Conservation (phyloP, 2,888 invertebrate genomes). For the Scaptomyza parva region DNA sequence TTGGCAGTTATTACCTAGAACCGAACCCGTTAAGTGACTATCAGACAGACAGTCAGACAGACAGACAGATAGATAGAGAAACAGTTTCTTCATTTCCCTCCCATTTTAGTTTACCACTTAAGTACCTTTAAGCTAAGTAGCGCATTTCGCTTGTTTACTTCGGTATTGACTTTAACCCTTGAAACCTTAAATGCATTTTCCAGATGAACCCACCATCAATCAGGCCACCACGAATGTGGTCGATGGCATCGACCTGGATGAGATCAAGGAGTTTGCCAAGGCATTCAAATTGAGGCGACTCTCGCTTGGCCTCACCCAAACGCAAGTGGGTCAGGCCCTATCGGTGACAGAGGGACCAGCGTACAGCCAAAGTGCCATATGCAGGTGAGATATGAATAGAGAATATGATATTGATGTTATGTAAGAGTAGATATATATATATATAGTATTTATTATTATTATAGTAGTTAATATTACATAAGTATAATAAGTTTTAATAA, state of each 20-base stretch:
- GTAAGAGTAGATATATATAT: too few species aligned
- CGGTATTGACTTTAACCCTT: conserved; percentile 38
- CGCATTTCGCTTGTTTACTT: conserved; percentile 24
- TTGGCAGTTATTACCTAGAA: conserved; percentile 52
- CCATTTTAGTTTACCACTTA: conserved; percentile 49
- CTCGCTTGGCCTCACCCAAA: conserved; percentile 97
- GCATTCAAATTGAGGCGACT: conserved; percentile 97
- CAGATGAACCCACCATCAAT: conserved; percentile 96
- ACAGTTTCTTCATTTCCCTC: neutral
- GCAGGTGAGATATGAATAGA: conserved; percentile 90
- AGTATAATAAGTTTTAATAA: too few species aligned
- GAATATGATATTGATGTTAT: too few species aligned
- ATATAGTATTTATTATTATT: too few species aligned
- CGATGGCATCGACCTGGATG: conserved; percentile 98
- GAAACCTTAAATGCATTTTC: conserved; percentile 43
- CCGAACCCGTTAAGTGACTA: conserved; percentile 23
- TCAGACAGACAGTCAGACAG: neutral
- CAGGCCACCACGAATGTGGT: conserved; percentile 97
- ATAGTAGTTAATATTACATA: too few species aligned
- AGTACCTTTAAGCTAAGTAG: conserved; percentile 26
- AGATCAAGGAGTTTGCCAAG: conserved; percentile 99
- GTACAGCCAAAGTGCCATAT: conserved; percentile 99
- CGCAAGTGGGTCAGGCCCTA: conserved; percentile 98
- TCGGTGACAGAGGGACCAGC: conserved; percentile 98
- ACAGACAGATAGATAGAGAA: neutral